Evolutionary conservation across 2,113 vertebrate genomes (phyloP).

Genomic region (Ancistrus triradiatus): DNA sequence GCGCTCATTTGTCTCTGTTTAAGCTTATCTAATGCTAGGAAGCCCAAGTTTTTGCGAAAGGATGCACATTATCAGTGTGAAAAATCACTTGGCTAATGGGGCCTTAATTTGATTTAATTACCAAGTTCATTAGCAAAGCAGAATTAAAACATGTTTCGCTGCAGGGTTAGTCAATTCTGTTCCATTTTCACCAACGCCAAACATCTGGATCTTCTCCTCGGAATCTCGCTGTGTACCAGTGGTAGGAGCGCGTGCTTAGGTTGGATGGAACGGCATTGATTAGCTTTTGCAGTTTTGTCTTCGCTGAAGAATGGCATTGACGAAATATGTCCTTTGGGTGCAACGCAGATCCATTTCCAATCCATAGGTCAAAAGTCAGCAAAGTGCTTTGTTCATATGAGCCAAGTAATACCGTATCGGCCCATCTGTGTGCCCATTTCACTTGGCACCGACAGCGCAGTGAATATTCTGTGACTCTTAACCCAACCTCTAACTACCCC

Average conservation of each 20-base stretch:
- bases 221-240: not conserved
- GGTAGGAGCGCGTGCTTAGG: not conserved
- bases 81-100: conserved; percentile 52
- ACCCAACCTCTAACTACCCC: too few relatives aligned
- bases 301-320: not conserved
- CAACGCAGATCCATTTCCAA: not conserved
- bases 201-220: conserved; percentile 9
- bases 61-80: conserved; percentile 53
- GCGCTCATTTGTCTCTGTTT: conserved; percentile 47
- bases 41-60: conserved; percentile 46
- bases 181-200: conserved; percentile 16
- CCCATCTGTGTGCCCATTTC: conserved; percentile 41
- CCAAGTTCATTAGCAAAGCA: conserved; percentile 54
- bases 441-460: conserved; percentile 43
- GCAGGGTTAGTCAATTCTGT: conserved; percentile 45
- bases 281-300: not conserved
- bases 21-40: conserved; percentile 48
- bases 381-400: conserved; percentile 1
- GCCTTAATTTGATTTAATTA: conserved; percentile 62
- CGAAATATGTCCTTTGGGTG: not conserved
- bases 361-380: not conserved
- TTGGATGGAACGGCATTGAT: conserved; percentile 5
- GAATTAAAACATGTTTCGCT: conserved; percentile 49
- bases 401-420: conserved; percentile 43
- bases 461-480: too few relatives aligned